phyloP scores from a whole-genome alignment of 2,797 vertebrate genomes.

The Tragopan temminckii region DNA sequence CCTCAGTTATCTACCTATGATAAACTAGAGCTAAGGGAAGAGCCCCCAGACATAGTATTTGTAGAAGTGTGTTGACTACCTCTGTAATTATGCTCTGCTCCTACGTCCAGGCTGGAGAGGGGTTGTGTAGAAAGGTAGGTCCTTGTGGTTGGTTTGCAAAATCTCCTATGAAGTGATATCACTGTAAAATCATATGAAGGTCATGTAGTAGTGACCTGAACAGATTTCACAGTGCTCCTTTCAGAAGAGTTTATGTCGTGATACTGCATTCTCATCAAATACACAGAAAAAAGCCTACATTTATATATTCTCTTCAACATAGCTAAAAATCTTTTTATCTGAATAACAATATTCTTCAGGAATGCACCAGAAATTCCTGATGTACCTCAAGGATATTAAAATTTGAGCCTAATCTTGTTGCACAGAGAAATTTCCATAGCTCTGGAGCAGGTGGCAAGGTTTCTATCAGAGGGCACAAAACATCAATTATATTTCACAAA shows the following conservation, averaged over 20 bases:
- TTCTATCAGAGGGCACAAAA: background rate
- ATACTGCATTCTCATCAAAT: background rate
- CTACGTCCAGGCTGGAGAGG: background rate
- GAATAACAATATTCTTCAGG: background rate
- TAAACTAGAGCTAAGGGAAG: background rate
- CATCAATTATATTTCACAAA: background rate
- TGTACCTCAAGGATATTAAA: background rate
- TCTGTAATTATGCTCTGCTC: background rate
- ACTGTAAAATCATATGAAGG: background rate
- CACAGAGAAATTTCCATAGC: background rate
- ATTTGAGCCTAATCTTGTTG: background rate
- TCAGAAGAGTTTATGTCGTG: background rate
- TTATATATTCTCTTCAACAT: background rate
- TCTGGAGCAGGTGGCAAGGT: background rate
- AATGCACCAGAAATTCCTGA: background rate
- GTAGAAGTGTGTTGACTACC: background rate
- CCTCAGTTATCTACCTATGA: background rate
- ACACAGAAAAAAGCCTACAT: background rate
- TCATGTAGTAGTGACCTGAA: background rate
- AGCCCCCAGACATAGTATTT: background rate
- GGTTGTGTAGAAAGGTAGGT: background rate
- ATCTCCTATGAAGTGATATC: background rate
- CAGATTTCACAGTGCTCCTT: background rate
- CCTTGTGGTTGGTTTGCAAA: background rate
- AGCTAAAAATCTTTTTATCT: background rate